Evolutionary conservation across 1,140 invertebrate genomes (phyloP).

Genomic region (Pentalonia nigronervosa): DNA sequence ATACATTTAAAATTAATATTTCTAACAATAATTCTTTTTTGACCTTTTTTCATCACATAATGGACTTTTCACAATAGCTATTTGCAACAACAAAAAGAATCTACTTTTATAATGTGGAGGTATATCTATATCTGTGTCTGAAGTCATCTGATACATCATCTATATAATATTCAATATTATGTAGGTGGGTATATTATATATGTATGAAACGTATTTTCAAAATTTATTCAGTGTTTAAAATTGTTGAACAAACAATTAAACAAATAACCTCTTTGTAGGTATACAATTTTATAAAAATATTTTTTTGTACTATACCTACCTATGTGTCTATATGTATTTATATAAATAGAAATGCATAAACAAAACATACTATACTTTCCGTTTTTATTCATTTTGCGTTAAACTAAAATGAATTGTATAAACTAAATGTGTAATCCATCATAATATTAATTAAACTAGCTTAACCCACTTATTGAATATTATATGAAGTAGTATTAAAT

Average conservation of each 20-base stretch:
- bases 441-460: neutral
- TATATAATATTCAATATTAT: neutral
- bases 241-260: neutral
- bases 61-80: neutral
- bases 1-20: conserved; percentile 23
- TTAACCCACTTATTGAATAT: too few relatives aligned
- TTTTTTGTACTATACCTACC: neutral
- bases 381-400: neutral
- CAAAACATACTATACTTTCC: neutral
- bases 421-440: too few relatives aligned
- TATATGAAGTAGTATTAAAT: neutral
- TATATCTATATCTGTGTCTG: neutral
- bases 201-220: neutral
- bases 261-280: neutral
- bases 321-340: neutral
- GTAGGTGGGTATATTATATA: neutral
- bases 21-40: neutral
- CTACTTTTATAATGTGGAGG: neutral
- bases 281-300: neutral
- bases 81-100: neutral
- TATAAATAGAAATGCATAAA: too few relatives aligned
- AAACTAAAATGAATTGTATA: neutral
- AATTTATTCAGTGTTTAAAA: conserved; percentile 17
- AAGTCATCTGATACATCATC: neutral
- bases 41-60: neutral